These are phyloP conservation scores for Melitaea cinxia DNA, from an alignment of 1,140 invertebrate genomes.

Conservation along the genomic window DNA sequence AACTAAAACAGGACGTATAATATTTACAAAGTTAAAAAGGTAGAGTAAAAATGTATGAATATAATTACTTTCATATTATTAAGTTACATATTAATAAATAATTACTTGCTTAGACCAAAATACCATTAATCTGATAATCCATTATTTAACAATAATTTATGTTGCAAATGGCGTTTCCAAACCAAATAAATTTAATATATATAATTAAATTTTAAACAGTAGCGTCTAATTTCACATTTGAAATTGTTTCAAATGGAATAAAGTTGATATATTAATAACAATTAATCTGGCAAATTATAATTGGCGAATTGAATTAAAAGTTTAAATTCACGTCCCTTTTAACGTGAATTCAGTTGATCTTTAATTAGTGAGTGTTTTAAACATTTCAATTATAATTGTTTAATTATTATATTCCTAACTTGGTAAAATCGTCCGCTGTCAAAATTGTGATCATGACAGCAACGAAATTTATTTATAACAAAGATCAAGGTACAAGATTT, in stretches of 20 bases:
- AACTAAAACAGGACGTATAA: too few species aligned
- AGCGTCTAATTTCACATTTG: neutral
- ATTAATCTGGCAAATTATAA: neutral
- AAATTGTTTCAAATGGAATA: neutral
- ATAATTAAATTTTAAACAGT: neutral
- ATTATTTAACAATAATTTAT: neutral
- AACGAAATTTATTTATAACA: too few species aligned
- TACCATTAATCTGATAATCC: neutral
- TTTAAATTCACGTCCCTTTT: neutral
- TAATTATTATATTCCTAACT: too few species aligned
- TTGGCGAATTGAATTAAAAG: neutral
- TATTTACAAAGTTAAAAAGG: too few species aligned
- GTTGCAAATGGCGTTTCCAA: neutral
- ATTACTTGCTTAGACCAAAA: neutral
- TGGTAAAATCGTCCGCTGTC: neutral
- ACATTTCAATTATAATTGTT: slow-evolving; percentile 5
- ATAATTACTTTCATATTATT: too few species aligned
- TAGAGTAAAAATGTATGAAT: too few species aligned
- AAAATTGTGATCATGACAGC: too few species aligned
- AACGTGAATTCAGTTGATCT: neutral
- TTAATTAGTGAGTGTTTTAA: neutral
- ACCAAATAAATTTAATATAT: neutral
- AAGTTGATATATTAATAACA: slow-evolving; percentile 1
- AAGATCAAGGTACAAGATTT: too few species aligned
- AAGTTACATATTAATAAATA: too few species aligned